phyloP scores from a whole-genome alignment of 2,888 invertebrate genomes.

The Cloeon dipterum region DNA sequence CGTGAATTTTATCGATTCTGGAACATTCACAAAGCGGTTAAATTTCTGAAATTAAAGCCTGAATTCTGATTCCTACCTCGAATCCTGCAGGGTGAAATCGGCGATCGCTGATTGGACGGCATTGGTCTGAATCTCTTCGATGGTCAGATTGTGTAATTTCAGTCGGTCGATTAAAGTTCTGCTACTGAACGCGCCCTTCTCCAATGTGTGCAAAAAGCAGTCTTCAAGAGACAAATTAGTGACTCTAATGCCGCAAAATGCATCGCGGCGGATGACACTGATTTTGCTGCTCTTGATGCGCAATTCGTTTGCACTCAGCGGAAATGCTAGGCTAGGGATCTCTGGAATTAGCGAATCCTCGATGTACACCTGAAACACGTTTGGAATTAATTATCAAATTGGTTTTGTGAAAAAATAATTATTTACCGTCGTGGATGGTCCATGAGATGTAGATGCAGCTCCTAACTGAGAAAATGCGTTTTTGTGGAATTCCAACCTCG shows the following conservation, averaged over 20 bases:
- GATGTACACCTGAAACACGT: constrained; percentile 29
- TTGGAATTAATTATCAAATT: neutral
- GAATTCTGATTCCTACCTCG: constrained; percentile 28
- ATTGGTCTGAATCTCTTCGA: constrained; percentile 27
- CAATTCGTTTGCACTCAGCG: constrained; percentile 35
- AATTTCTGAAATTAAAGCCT: too few species aligned
- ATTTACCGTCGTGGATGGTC: constrained; percentile 28
- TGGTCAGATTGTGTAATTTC: constrained; percentile 30
- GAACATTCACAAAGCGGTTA: too few species aligned
- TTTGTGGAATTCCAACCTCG: constrained; percentile 27
- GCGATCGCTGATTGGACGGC: constrained; percentile 38
- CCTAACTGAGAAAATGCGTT: constrained; percentile 34
- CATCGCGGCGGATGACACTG: constrained; percentile 29
- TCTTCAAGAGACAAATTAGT: constrained; percentile 34
- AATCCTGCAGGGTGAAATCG: constrained; percentile 37
- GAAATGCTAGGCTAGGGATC: constrained; percentile 35
- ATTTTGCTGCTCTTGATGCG: constrained; percentile 29
- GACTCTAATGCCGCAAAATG: constrained; percentile 41
- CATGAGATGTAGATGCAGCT: constrained; percentile 32
- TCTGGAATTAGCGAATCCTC: constrained; percentile 31
- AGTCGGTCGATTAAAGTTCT: constrained; percentile 35
- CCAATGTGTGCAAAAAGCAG: constrained; percentile 31
- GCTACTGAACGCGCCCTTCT: constrained; percentile 36
- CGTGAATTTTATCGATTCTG: constrained; percentile 35
- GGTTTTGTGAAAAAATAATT: too few species aligned